Conservation (phyloP, 2,888 invertebrate species). For the Diaperis boleti region DNA sequence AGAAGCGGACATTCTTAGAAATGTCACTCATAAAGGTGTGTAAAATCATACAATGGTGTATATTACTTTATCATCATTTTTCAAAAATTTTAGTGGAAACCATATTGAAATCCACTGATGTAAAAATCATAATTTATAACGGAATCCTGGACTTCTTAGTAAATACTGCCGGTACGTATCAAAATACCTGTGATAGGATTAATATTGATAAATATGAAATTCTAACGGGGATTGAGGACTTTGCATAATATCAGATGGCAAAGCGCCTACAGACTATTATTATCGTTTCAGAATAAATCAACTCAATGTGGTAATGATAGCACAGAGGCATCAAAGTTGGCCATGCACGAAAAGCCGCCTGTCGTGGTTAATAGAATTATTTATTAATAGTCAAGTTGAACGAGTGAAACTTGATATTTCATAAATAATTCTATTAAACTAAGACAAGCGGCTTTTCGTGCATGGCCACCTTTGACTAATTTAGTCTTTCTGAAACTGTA, state of each 20-base stretch:
- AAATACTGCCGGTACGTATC: constrained; percentile 76
- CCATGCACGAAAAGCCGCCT: too few species aligned
- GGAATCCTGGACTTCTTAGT: constrained; percentile 90
- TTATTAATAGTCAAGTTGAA: too few species aligned
- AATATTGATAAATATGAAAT: background rate
- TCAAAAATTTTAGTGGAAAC: constrained; percentile 71
- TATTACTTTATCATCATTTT: background rate
- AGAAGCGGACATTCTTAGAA: constrained; percentile 76
- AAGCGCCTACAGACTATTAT: background rate
- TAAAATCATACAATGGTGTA: too few species aligned
- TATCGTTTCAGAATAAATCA: constrained; percentile 4
- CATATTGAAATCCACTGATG: constrained; percentile 75
- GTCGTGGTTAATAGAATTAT: too few species aligned
- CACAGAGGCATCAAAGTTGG: too few species aligned
- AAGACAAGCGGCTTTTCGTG: too few species aligned
- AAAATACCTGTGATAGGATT: background rate
- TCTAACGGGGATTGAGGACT: constrained; percentile 1
- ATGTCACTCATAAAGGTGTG: constrained; percentile 76
- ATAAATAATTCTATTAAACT: too few species aligned
- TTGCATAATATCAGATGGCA: constrained; percentile 5
- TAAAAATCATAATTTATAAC: constrained; percentile 79
- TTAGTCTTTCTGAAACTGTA: too few species aligned
- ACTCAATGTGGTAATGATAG: background rate
- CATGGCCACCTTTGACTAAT: too few species aligned
- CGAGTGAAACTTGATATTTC: too few species aligned